Conservation (phyloP, 2,113 vertebrate species). For the Picathartes gymnocephalus region DNA sequence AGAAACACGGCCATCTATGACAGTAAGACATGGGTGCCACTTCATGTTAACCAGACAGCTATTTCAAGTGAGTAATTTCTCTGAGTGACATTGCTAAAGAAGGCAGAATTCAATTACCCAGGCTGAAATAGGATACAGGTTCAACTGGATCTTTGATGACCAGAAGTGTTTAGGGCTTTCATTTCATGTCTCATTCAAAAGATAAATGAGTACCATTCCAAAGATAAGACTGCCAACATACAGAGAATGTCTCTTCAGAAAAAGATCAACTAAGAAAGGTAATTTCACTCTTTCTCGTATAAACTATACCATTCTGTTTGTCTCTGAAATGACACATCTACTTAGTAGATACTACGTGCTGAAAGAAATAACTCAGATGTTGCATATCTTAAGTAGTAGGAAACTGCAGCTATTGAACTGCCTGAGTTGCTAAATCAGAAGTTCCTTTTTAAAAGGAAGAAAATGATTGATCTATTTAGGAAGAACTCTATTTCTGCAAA, state of each 20-base stretch:
- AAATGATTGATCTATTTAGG: constrained; percentile 1
- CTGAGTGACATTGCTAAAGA: not conserved
- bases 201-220: constrained; percentile 18
- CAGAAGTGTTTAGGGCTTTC: constrained; percentile 26
- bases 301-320: not conserved
- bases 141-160: constrained; percentile 14
- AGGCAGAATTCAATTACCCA: constrained; percentile 9
- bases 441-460: not conserved
- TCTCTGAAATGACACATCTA: constrained; percentile 9
- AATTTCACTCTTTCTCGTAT: constrained; percentile 6
- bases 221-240: constrained; percentile 13
- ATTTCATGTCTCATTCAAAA: constrained; percentile 31
- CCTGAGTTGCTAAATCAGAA: constrained; percentile 1
- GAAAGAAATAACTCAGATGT: constrained; percentile 33
- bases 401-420: constrained; percentile 24
- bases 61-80: not conserved
- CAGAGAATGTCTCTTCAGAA: not conserved
- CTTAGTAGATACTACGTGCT: constrained; percentile 14
- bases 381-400: not conserved
- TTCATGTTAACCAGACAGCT: not conserved
- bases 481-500: constrained; percentile 4
- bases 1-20: not conserved
- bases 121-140: constrained; percentile 8
- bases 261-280: not conserved
- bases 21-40: not conserved